A percentile compares a stretch with the other conserved stretches of the same genome.
These are phyloP conservation scores for Apaloderma vittatum DNA, from an alignment of 2,113 vertebrate genomes.

Conservation along the genomic window DNA sequence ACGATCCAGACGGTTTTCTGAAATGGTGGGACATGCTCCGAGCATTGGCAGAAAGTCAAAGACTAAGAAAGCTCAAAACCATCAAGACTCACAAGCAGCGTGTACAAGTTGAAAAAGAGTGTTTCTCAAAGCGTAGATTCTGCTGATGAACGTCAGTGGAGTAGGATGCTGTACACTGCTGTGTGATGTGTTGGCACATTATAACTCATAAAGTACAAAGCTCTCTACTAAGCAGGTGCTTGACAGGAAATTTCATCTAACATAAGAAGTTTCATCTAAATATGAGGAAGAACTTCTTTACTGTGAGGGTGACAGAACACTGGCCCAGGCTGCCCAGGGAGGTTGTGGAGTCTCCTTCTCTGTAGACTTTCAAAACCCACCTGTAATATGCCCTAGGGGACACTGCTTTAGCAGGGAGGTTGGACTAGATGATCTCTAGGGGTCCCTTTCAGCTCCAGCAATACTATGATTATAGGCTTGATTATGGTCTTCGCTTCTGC, in stretches of 20 bases:
- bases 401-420: too few species aligned
- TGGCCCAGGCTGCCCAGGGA: too few species aligned
- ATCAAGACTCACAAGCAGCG: not conserved
- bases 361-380: too few species aligned
- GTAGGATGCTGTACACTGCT: not conserved
- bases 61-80: not conserved
- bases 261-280: too few species aligned
- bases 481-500: not conserved
- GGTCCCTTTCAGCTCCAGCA: too few species aligned
- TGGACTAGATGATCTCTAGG: too few species aligned
- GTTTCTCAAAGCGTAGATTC: not conserved
- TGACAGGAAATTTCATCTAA: too few species aligned
- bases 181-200: not conserved
- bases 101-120: not conserved
- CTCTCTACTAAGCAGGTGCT: not conserved
- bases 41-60: not conserved
- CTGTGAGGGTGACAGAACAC: too few species aligned
- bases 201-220: not conserved
- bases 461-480: not conserved
- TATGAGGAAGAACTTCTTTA: too few species aligned
- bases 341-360: too few species aligned
- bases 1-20: fast-evolving
- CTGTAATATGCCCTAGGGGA: too few species aligned
- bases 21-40: not conserved
- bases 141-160: not conserved